Base-by-base conservation (phyloP, 2,113 vertebrate species). In the Spilogale gracilis region DNA sequence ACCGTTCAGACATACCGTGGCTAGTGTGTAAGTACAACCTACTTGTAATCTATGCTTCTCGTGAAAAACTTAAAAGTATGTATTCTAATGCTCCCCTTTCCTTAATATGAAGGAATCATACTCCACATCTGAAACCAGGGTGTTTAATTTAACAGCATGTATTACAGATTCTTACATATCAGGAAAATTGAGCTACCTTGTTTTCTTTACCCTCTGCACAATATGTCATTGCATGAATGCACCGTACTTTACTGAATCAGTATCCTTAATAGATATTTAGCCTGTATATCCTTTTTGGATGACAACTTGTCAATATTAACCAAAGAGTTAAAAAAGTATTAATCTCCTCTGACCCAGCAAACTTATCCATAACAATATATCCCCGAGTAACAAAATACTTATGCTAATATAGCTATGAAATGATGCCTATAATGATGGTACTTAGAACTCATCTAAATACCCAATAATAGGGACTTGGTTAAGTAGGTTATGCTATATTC, bases 151-250 rank as follows among this genome's bases (percentile, higher is more conserved):
- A 88, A 54, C 23, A 91, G 52, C 30, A 82, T 80, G 52, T 67
- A 38, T 56, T 61, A 43, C 11, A 48, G 71, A n/a, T 84, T 91
- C 63, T 95, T 88, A 89, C 17, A 67, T 3, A 79, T 27, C 48
- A 90, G 50, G 84, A 87, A 87, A 96, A 90, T 3, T 61, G 50
- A 83, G 21, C 4, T 21, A 67, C 58, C 23, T 92, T 56, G 63
- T 91, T 83, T 93, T 76, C 65, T 87, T 96, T 88, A 94, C 80
- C 45, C 32, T 91, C 69, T 69, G 32, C n/a, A 80, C 45, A 95
- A 67, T 84, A 96, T 79, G 50, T 80, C 76, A 93, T 18, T 89
- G n/a, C 8, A 86, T 63, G 16, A 65, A 79, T 54, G 56, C 8
- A 85, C 56, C 23, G 13, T 48, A 91, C 93, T 27, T 91, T 76